A percentile compares a stretch with the other conserved stretches of the same genome.
Evolutionary conservation across 2,113 vertebrate species (phyloP).

Genomic region (Etheostoma spectabile): DNA sequence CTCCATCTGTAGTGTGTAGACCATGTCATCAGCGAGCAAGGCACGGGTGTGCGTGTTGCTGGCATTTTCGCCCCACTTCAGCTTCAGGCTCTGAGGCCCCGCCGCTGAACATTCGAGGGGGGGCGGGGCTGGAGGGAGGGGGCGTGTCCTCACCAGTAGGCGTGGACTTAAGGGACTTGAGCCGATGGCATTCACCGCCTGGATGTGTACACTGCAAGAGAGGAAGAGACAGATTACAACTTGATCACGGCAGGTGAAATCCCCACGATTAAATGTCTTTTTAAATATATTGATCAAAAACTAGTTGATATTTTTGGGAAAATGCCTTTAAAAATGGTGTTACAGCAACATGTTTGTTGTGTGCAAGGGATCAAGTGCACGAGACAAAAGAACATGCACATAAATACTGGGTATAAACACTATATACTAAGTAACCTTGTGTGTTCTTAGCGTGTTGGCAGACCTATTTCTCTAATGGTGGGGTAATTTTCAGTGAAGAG

Average conservation of each 20-base stretch:
- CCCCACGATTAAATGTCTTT: neutral
- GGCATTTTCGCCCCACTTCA: slow-evolving; percentile 95
- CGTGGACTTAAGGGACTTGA: slow-evolving; percentile 90
- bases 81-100: slow-evolving; percentile 97
- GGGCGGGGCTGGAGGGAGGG: slow-evolving; percentile 92
- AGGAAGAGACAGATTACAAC: neutral
- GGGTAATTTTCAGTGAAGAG: slow-evolving; percentile 33
- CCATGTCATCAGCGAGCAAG: slow-evolving; percentile 85
- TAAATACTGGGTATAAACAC: neutral
- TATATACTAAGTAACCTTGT: neutral
- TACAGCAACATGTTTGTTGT: neutral
- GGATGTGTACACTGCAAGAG: slow-evolving; percentile 87
- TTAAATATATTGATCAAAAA: neutral
- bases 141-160: slow-evolving; percentile 91
- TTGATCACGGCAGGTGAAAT: neutral
- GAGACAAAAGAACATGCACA: neutral
- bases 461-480: slow-evolving; percentile 26
- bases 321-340: neutral
- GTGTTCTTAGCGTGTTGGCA: neutral
- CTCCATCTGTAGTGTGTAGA: slow-evolving; percentile 94
- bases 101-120: slow-evolving; percentile 93
- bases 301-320: too few species aligned
- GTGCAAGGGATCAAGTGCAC: neutral
- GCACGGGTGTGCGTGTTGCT: slow-evolving; percentile 82
- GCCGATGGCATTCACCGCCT: slow-evolving; percentile 94